These are phyloP conservation scores for Oeneis ivallda DNA, from an alignment of 2,888 invertebrate genomes.

Conservation along the genomic window DNA sequence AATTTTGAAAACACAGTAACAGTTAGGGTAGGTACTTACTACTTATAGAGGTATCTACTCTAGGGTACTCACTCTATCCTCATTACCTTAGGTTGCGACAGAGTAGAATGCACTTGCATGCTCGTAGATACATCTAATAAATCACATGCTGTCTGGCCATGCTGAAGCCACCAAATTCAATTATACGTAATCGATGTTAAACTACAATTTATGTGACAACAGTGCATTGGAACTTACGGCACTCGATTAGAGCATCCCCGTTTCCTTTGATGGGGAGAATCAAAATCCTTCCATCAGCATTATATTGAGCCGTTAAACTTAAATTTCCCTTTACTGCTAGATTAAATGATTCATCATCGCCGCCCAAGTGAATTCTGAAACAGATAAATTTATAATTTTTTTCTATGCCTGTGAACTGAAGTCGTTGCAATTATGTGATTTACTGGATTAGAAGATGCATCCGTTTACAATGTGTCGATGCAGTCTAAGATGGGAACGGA, in stretches of 20 bases:
- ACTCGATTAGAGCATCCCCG: conserved; percentile 67
- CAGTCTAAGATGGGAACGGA: no score
- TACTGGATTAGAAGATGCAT: no score
- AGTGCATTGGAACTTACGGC: conserved; percentile 61
- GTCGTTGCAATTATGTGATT: background rate
- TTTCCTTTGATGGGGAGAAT: conserved; percentile 77
- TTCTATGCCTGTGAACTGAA: background rate
- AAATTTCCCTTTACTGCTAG: conserved; percentile 63
- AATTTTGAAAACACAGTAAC: no score
- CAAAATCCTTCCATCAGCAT: conserved; percentile 72
- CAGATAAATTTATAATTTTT: conserved; percentile 9
- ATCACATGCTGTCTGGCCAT: background rate
- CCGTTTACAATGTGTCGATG: no score
- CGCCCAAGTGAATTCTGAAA: conserved; percentile 60
- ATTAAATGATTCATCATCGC: conserved; percentile 54
- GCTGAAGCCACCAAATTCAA: conserved; percentile 2
- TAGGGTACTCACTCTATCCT: background rate
- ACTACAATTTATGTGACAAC: conserved; percentile 2
- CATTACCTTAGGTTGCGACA: background rate
- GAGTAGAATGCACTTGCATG: no score
- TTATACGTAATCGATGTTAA: background rate
- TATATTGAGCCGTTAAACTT: conserved; percentile 69
- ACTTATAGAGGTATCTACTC: no score
- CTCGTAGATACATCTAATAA: background rate
- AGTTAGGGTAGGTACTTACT: no score